Percentiles rank a stretch among this genome's conserved stretches.
phyloP scores from a whole-genome alignment of 2,888 invertebrate genomes.

The Aspidapion aeneum region DNA sequence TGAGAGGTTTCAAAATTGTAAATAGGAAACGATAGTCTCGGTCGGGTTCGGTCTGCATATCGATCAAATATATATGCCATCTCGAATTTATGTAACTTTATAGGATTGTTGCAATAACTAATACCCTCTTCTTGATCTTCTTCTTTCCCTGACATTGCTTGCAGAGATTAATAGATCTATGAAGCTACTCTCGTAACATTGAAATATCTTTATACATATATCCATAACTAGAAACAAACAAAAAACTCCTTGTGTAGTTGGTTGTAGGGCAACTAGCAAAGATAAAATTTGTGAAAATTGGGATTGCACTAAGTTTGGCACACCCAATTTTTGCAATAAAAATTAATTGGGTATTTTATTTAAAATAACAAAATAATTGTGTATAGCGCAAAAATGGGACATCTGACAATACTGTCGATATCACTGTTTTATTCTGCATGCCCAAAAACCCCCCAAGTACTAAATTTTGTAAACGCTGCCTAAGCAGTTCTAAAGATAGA shows the following conservation, averaged over 20 bases:
- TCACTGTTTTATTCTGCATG: background rate
- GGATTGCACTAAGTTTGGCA: background rate
- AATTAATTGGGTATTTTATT: background rate
- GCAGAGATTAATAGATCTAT: constrained; percentile 16
- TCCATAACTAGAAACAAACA: constrained; percentile 2
- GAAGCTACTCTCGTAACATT: constrained; percentile 13
- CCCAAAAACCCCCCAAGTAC: background rate
- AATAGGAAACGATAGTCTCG: too few species aligned
- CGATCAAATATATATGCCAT: background rate
- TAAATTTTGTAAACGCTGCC: too few species aligned
- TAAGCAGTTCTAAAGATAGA: too few species aligned
- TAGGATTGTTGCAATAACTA: too few species aligned
- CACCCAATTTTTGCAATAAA: background rate
- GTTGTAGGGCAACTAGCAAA: background rate
- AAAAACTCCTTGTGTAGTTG: background rate
- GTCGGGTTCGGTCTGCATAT: too few species aligned
- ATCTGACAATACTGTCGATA: background rate
- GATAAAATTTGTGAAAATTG: background rate
- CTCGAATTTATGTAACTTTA: background rate
- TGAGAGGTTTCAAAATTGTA: background rate
- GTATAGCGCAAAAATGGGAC: background rate
- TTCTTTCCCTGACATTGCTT: constrained; percentile 16
- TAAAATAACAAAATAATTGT: background rate
- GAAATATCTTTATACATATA: constrained; percentile 1
- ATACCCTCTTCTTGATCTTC: too few species aligned